phyloP scores from a whole-genome alignment of 2,888 invertebrate genomes.

The Drosophila meridiana region DNA sequence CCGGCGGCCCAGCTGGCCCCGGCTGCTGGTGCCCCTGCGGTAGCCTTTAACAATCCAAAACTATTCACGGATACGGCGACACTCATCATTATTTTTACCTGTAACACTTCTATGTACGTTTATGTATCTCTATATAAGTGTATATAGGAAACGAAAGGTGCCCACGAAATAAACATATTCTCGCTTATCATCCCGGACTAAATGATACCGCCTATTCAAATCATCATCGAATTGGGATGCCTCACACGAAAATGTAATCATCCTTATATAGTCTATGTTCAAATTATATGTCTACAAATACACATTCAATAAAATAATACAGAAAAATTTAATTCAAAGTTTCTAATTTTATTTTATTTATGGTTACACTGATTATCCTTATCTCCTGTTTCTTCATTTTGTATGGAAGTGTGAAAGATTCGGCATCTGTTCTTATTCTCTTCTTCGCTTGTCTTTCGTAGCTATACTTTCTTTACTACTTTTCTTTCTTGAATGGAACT shows the following conservation, averaged over 20 bases:
- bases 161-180: slow-evolving; percentile 12
- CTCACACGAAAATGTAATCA: neutral
- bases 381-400: neutral
- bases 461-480: too few species aligned
- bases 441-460: too few species aligned
- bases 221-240: neutral
- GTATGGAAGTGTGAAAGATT: too few species aligned
- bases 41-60: slow-evolving; percentile 2
- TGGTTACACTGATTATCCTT: too few species aligned
- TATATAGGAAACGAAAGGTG: slow-evolving; percentile 8
- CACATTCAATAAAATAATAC: neutral
- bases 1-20: slow-evolving; percentile 5
- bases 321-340: neutral
- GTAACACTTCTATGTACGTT: slow-evolving; percentile 18
- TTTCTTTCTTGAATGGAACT: neutral
- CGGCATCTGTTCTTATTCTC: too few species aligned
- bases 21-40: slow-evolving; percentile 11
- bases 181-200: slow-evolving; percentile 2
- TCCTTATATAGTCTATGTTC: neutral
- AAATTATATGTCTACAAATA: slow-evolving; percentile 1
- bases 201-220: neutral
- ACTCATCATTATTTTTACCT: neutral
- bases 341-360: neutral
- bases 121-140: slow-evolving; percentile 7
- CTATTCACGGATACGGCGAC: neutral